Percentiles rank a stretch among this genome's conserved stretches.
Conservation (phyloP, 2,113 vertebrate genomes). For the Sclerurus mexicanus region DNA sequence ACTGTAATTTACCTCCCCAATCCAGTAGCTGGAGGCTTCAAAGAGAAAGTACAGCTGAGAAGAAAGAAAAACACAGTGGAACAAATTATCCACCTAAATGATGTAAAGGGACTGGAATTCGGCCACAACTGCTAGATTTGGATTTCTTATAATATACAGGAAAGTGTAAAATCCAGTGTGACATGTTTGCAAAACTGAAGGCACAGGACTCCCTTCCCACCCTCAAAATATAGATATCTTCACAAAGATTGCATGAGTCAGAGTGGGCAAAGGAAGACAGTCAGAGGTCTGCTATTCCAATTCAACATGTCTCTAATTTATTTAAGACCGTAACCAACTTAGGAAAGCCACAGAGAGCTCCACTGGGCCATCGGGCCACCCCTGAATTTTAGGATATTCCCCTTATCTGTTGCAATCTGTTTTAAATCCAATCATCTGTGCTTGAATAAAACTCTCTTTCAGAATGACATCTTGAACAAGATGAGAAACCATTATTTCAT, state of each 20-base stretch:
- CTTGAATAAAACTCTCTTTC: neutral
- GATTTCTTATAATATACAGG: neutral
- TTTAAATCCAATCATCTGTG: neutral
- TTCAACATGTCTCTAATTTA: neutral
- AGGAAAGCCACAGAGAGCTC: neutral
- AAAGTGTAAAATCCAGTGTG: constrained; percentile 42
- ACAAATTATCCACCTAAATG: constrained; percentile 56
- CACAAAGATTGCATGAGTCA: neutral
- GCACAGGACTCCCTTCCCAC: neutral
- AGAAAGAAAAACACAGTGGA: constrained; percentile 43
- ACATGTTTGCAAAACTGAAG: constrained; percentile 17
- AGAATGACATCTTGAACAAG: neutral
- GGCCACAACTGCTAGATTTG: neutral
- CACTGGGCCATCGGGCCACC: neutral
- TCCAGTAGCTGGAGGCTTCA: constrained; percentile 56
- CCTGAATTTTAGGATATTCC: neutral
- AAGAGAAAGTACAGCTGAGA: constrained; percentile 44
- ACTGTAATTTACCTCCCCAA: constrained; percentile 33
- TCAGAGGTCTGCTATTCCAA: constrained; percentile 25
- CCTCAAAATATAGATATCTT: neutral
- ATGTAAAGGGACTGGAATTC: constrained; percentile 55
- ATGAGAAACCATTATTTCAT: neutral
- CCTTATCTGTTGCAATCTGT: neutral
- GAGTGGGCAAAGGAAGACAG: neutral
- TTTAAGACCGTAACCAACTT: neutral